A percentile compares a stretch with the other conserved stretches of the same genome.
These are phyloP conservation scores for Doris montereyensis DNA, from an alignment of 2,888 invertebrate genomes.

Conservation along the genomic window DNA sequence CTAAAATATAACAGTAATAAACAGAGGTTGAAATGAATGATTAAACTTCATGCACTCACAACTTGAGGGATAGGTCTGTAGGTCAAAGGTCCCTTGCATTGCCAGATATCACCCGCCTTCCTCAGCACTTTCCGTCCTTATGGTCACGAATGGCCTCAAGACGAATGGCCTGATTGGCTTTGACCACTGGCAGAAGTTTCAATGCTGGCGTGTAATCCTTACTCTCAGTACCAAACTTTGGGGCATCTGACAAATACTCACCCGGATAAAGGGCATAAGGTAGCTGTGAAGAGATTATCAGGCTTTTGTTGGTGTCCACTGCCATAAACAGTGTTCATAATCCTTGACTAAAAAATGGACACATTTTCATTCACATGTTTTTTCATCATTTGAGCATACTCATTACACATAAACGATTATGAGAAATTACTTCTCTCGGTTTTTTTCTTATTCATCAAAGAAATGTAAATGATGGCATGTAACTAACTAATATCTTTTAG, in stretches of 20 bases:
- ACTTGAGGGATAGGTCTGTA: conserved; percentile 60
- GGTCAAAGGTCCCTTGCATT: conserved; percentile 64
- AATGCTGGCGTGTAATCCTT: conserved; percentile 52
- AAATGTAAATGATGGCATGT: too few relatives aligned
- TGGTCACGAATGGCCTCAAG: conserved; percentile 59
- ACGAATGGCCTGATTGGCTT: conserved; percentile 57
- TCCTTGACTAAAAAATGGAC: too few relatives aligned
- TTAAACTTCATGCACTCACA: conserved; percentile 47
- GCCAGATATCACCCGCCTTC: conserved; percentile 64
- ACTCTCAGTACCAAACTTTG: conserved; percentile 44
- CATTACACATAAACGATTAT: not conserved
- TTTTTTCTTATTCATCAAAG: too few relatives aligned
- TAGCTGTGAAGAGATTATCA: conserved; percentile 54
- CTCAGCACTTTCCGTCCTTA: conserved; percentile 45
- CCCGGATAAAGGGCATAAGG: conserved; percentile 71
- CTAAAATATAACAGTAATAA: too few relatives aligned
- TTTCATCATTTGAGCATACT: too few relatives aligned
- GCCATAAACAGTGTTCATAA: too few relatives aligned
- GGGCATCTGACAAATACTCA: conserved; percentile 60
- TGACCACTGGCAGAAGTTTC: conserved; percentile 57
- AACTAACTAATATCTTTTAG: too few relatives aligned
- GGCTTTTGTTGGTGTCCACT: too few relatives aligned
- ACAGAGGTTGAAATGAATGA: not conserved
- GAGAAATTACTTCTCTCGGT: not conserved
- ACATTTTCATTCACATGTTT: too few relatives aligned